Base-by-base conservation (phyloP, 2,888 invertebrate genomes). In the Malthinus flaveolus region DNA sequence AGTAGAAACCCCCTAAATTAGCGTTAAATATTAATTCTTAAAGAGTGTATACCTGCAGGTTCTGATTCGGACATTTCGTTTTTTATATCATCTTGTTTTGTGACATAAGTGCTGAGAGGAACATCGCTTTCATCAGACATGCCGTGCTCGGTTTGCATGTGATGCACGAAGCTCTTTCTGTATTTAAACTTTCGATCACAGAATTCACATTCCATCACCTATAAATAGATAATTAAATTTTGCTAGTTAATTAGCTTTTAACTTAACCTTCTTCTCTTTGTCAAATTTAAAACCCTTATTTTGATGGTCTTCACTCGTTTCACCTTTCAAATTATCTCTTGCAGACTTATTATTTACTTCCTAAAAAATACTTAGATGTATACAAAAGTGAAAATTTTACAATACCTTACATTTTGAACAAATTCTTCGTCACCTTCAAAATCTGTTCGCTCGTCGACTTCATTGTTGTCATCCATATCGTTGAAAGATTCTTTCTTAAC, bases 181-280 rank as follows among this genome's bases (percentile, higher is more conserved):
- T 79, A 79, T 59, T 78, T 79, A 65, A 79, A 79, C 66, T 78
- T 77, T 46, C 79, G 70, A 67, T 79, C 79, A 63, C 79, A 79
- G 65, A 77, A 79, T 63, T 79, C 79, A 66, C 79, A 79, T 66
- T 78, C 75, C 74, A 79, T 76, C 33, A 75, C 66, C 75, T 76
- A 42, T n/a, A 64, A 61, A 42, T 9, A 42, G 3, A n/a, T 15
- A 12, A n/a, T 42, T 42, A 42, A 9, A 42, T 42, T 23, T 42
- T 1, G 23, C 23, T 32, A 42, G 2, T n/a, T 39, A 54, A 34
- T 11, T 32, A 32, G 2, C 15, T 34, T 35, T 31, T 31, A 8
- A 12, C 3, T n/a, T 23, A 23, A 72, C 72, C 68, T 69, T 71
- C 63, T 73, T 73, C 52, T 68, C 69, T 56, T 66, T 67, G 10